Evolutionary conservation across 2,888 invertebrate species (phyloP).

Genomic region (Pasiphila rectangulata): DNA sequence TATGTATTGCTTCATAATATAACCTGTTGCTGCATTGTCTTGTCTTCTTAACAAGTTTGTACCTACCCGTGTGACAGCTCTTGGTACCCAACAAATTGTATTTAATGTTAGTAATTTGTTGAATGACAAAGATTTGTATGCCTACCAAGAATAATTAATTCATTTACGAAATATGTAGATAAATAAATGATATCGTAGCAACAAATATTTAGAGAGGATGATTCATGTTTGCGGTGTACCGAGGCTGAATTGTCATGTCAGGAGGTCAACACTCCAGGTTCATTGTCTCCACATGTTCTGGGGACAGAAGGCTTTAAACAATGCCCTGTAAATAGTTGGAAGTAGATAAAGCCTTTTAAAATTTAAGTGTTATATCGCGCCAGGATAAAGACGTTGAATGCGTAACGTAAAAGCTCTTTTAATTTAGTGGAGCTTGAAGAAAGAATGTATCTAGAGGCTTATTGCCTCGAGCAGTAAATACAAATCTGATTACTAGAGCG

Average conservation of each 20-base stretch:
- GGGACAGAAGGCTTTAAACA: constrained; percentile 60
- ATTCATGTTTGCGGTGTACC: constrained; percentile 54
- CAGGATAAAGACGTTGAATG: constrained; percentile 24
- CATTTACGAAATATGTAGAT: constrained; percentile 15
- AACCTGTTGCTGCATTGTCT: constrained; percentile 40
- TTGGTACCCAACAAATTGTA: constrained; percentile 7
- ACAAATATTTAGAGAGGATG: constrained; percentile 50
- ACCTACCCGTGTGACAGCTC: constrained; percentile 17
- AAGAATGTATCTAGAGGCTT: constrained; percentile 1
- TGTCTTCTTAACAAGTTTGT: constrained; percentile 36
- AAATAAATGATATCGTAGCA: constrained; percentile 46
- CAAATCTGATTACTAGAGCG: neutral
- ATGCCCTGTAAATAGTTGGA: constrained; percentile 57
- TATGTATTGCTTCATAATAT: constrained; percentile 51
- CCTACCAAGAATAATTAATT: constrained; percentile 11
- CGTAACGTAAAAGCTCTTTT: constrained; percentile 17
- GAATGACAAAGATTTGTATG: constrained; percentile 6
- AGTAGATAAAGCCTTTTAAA: constrained; percentile 57
- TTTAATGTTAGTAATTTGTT: constrained; percentile 6
- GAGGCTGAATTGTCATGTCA: constrained; percentile 49
- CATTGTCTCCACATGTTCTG: constrained; percentile 63
- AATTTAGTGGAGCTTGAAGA: constrained; percentile 11
- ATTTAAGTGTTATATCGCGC: constrained; percentile 49
- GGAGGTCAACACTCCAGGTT: constrained; percentile 65
- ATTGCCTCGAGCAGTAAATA: constrained; percentile 1